These are phyloP conservation scores for Varecia variegata DNA, from an alignment of 2,797 vertebrate genomes.

Conservation along the genomic window DNA sequence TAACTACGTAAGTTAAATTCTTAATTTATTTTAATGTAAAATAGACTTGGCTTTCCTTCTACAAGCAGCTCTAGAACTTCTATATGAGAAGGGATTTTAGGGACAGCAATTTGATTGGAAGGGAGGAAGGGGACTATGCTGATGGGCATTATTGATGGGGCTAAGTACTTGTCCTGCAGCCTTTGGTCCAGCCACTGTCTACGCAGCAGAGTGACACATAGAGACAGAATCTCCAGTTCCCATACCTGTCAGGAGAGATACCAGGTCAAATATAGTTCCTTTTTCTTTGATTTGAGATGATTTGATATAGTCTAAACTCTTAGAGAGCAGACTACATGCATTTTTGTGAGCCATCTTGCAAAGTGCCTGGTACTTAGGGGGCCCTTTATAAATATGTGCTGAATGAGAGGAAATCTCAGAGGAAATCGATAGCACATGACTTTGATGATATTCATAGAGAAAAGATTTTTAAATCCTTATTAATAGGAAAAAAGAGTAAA, in stretches of 20 bases:
- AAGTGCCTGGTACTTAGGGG: not conserved
- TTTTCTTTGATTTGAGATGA: not conserved
- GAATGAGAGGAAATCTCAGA: not conserved
- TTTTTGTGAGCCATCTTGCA: not conserved
- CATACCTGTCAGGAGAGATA: not conserved
- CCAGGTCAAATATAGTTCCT: not conserved
- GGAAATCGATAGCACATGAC: not conserved
- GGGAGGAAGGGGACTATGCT: not conserved
- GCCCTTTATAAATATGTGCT: not conserved
- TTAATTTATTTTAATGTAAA: not conserved
- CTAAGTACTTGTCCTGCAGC: not conserved
- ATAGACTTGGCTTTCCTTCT: not conserved
- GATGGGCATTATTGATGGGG: not conserved
- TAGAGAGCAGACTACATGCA: not conserved
- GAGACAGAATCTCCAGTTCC: not conserved
- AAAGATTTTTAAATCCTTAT: conserved; percentile 4
- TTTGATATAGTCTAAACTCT: not conserved
- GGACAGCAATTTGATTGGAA: not conserved
- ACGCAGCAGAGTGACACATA: fast-evolving
- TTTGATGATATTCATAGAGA: not conserved
- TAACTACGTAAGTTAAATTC: not conserved
- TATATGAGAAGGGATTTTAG: not conserved
- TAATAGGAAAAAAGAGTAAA: not conserved
- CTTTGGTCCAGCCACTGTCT: not conserved
- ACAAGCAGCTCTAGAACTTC: not conserved